A percentile compares a stretch with the other conserved stretches of the same genome.
Evolutionary conservation across 2,797 vertebrate species (phyloP).

Genomic region (Pygocentrus nattereri): DNA sequence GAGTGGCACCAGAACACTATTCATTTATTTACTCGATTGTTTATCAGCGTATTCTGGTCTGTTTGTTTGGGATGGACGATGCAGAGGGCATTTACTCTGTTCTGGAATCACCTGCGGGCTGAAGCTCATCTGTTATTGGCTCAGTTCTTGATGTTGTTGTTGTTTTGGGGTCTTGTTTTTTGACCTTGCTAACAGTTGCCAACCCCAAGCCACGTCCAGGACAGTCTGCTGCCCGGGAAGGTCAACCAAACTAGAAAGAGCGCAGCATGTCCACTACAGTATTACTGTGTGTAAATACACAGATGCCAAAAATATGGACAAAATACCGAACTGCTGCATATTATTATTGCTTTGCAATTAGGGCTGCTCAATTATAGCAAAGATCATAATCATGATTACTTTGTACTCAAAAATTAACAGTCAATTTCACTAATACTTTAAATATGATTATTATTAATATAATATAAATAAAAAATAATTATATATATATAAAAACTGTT

Average conservation of each 20-base stretch:
- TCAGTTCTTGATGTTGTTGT: background rate
- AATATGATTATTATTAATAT: too few species aligned
- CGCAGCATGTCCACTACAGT: background rate
- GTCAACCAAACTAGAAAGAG: background rate
- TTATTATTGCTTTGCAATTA: too few species aligned
- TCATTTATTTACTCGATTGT: conserved; percentile 13
- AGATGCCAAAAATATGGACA: background rate
- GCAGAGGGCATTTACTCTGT: background rate
- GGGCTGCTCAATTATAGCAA: too few species aligned
- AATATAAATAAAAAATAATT: too few species aligned
- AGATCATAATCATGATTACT: too few species aligned
- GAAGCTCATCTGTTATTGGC: background rate
- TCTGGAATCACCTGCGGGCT: background rate
- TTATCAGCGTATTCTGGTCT: background rate
- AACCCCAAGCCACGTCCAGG: background rate
- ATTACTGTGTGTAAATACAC: background rate
- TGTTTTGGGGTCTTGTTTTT: background rate
- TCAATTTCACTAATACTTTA: too few species aligned
- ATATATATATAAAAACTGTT: too few species aligned
- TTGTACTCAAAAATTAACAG: too few species aligned
- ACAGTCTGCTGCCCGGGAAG: background rate
- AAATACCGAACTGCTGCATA: too few species aligned
- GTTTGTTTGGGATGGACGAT: background rate
- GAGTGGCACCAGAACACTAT: background rate
- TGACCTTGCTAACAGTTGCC: background rate